phyloP scores from a whole-genome alignment of 2,888 invertebrate genomes.

The Andrena bucephala region DNA sequence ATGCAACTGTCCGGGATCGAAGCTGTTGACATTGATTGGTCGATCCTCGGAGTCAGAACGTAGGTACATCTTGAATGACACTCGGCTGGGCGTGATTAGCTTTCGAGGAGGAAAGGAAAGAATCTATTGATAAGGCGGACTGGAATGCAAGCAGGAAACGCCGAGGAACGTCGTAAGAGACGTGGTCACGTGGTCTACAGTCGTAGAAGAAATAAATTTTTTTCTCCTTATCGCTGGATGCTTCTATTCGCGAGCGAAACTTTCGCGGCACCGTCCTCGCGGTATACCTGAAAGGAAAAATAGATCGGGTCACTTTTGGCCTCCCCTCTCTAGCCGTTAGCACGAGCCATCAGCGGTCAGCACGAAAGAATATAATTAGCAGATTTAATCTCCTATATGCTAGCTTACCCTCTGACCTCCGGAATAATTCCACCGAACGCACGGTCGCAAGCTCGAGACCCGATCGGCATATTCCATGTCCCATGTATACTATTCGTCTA shows the following conservation, averaged over 20 bases:
- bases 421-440: slow-evolving; percentile 76
- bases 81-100: not conserved
- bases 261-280: not conserved
- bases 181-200: not conserved
- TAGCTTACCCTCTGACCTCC: slow-evolving; percentile 72
- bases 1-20: not conserved
- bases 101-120: not conserved
- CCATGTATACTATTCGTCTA: not conserved
- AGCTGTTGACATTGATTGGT: not conserved
- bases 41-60: not conserved
- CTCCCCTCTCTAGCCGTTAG: not conserved
- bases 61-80: not conserved
- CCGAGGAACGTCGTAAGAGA: not conserved
- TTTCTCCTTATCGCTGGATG: not conserved
- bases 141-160: not conserved
- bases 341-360: slow-evolving; percentile 18
- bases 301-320: not conserved
- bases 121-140: not conserved
- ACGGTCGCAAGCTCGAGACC: not conserved
- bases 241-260: too few species aligned
- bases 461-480: slow-evolving; percentile 25
- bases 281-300: not conserved
- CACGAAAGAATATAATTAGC: slow-evolving; percentile 67
- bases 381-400: slow-evolving; percentile 66
- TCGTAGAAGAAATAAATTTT: not conserved